These are phyloP conservation scores for Patagioenas fasciata DNA, from an alignment of 2,113 vertebrate species.

Conservation along the genomic window DNA sequence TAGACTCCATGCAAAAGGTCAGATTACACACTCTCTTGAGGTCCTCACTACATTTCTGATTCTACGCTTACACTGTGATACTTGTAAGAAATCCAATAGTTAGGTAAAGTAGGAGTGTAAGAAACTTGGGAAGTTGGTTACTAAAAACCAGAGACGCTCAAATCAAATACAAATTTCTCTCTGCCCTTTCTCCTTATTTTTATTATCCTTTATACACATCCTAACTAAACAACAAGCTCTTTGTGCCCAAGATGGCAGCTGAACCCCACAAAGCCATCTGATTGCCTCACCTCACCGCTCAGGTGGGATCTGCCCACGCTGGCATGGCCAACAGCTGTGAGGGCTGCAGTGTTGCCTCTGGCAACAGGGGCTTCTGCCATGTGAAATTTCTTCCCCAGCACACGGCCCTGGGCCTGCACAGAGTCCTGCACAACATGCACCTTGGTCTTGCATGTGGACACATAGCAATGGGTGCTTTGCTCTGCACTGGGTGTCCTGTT, in stretches of 20 bases:
- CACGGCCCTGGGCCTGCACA: fast-evolving
- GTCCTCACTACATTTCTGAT: neutral
- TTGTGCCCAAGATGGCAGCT: neutral
- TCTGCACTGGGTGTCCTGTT: neutral
- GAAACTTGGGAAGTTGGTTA: neutral
- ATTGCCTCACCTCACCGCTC: fast-evolving
- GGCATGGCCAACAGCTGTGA: fast-evolving
- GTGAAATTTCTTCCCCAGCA: neutral
- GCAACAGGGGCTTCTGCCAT: fast-evolving
- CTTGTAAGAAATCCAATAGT: neutral
- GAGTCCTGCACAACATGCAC: fast-evolving
- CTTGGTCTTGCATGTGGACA: neutral
- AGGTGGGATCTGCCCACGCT: neutral
- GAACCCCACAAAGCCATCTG: fast-evolving
- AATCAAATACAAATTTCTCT: neutral
- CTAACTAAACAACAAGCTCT: neutral
- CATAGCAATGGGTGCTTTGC: fast-evolving
- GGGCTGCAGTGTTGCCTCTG: fast-evolving
- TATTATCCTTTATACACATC: neutral
- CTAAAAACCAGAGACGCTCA: neutral
- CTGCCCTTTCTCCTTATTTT: neutral
- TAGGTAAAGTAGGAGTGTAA: neutral
- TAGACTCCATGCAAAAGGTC: conserved; percentile 25
- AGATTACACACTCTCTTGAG: conserved; percentile 21
- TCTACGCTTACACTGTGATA: neutral